Conservation (phyloP, 2,888 invertebrate species). For the Aphidius colemani region DNA sequence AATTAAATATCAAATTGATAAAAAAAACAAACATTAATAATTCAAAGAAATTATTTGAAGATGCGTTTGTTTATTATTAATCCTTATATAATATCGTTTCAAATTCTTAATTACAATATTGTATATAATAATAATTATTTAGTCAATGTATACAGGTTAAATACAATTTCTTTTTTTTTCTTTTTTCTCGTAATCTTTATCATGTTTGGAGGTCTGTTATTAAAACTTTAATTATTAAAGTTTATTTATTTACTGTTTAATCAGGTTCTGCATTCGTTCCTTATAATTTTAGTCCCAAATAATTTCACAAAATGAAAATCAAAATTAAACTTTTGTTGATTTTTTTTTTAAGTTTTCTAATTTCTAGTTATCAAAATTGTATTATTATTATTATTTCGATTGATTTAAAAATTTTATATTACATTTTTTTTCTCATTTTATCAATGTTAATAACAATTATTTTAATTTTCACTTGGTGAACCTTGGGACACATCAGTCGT, state of each 20-base stretch:
- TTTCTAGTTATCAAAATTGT: slow-evolving; percentile 19
- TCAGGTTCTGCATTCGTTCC: slow-evolving; percentile 35
- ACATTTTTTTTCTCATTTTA: background rate
- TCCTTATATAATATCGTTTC: slow-evolving; percentile 60
- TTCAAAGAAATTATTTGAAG: slow-evolving; percentile 35
- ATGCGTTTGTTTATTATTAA: slow-evolving; percentile 61
- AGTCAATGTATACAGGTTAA: slow-evolving; percentile 61
- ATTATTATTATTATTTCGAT: slow-evolving; percentile 30
- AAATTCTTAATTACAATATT: slow-evolving; percentile 60
- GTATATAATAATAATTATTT: slow-evolving; percentile 49
- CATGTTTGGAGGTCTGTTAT: slow-evolving; percentile 51
- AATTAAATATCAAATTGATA: too few species aligned
- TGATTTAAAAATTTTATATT: too few species aligned
- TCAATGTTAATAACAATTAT: too few species aligned
- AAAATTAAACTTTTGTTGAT: slow-evolving; percentile 29
- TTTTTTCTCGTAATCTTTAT: slow-evolving; percentile 48
- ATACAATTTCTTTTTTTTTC: slow-evolving; percentile 50
- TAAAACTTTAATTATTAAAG: slow-evolving; percentile 47
- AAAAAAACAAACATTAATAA: too few species aligned
- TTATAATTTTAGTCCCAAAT: slow-evolving; percentile 38
- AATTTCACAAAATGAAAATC: slow-evolving; percentile 28
- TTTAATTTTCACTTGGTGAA: too few species aligned
- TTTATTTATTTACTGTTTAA: slow-evolving; percentile 44
- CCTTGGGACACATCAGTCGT: slow-evolving; percentile 56
- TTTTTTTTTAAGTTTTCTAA: slow-evolving; percentile 12